Percentiles rank a stretch among this genome's conserved stretches.
These are phyloP conservation scores for Mythimna vitellina DNA, from an alignment of 2,888 invertebrate genomes.

Conservation along the genomic window DNA sequence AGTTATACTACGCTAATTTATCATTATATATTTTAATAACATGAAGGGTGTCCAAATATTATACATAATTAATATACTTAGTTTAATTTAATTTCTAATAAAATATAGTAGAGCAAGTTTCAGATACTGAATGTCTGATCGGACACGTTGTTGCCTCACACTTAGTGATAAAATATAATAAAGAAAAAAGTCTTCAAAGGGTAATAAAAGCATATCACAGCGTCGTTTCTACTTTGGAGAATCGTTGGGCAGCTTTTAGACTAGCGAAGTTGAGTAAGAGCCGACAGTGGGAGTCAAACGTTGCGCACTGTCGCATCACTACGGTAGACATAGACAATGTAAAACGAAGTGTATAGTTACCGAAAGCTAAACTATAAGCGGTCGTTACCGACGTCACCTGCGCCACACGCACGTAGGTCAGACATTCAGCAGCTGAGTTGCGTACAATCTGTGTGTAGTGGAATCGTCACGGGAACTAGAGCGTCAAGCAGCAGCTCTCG, in stretches of 20 bases:
- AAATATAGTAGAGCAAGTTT: constrained; percentile 45
- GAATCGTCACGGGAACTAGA: constrained; percentile 21
- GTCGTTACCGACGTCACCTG: constrained; percentile 11
- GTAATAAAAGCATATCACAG: constrained; percentile 62
- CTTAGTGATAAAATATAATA: constrained; percentile 45
- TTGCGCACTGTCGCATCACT: constrained; percentile 20
- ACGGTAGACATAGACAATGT: constrained; percentile 20
- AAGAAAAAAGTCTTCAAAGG: constrained; percentile 37
- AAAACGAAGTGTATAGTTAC: constrained; percentile 29
- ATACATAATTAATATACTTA: constrained; percentile 33
- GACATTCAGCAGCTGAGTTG: constrained; percentile 40
- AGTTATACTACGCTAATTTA: constrained; percentile 51
- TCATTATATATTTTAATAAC: constrained; percentile 44
- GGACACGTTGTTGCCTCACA: constrained; percentile 11
- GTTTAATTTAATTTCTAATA: constrained; percentile 42
- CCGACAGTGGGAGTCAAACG: constrained; percentile 32
- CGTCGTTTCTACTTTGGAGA: constrained; percentile 59
- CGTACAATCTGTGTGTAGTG: constrained; percentile 3
- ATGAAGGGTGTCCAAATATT: constrained; percentile 41
- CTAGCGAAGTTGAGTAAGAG: constrained; percentile 58
- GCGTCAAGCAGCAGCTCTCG: constrained; percentile 30
- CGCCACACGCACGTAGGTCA: constrained; percentile 16
- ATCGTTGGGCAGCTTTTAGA: constrained; percentile 65
- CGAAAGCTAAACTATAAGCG: constrained; percentile 34
- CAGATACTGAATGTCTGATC: constrained; percentile 51